Percentiles rank a stretch among this genome's conserved stretches.
These are phyloP conservation scores for Takifugu rubripes DNA, from an alignment of 2,797 vertebrate genomes.

Conservation along the genomic window DNA sequence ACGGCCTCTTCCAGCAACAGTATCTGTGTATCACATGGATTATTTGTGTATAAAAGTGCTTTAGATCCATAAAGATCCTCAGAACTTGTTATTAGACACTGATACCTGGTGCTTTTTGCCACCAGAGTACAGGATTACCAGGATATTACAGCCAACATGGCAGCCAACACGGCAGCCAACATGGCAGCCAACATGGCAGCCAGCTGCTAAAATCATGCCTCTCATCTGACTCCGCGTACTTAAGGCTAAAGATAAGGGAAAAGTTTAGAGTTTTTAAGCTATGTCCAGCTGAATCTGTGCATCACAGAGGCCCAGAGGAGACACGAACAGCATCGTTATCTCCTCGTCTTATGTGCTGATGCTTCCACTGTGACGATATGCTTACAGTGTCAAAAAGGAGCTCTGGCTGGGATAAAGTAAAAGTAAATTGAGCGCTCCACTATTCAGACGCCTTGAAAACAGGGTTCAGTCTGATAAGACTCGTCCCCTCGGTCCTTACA, in stretches of 20 bases:
- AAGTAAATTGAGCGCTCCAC: conserved; percentile 2
- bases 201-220: neutral
- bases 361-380: conserved; percentile 42
- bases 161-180: too few relatives aligned
- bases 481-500: too few relatives aligned
- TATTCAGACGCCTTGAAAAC: conserved; percentile 14
- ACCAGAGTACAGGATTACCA: too few relatives aligned
- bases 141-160: too few relatives aligned
- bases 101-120: too few relatives aligned
- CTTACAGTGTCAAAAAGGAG: conserved; percentile 41
- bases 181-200: too few relatives aligned
- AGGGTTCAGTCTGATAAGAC: too few relatives aligned
- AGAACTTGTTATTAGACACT: too few relatives aligned
- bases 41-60: neutral
- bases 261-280: conserved; percentile 3
- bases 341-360: conserved; percentile 46
- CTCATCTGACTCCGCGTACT: conserved; percentile 3
- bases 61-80: too few relatives aligned
- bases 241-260: neutral
- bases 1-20: too few relatives aligned
- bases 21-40: too few relatives aligned
- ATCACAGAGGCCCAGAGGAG: conserved; percentile 33
- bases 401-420: neutral
- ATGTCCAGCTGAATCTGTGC: conserved; percentile 23
- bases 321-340: conserved; percentile 53